Evolutionary conservation across 2,113 vertebrate genomes (phyloP).

Genomic region (Erythrocercus mccallii): DNA sequence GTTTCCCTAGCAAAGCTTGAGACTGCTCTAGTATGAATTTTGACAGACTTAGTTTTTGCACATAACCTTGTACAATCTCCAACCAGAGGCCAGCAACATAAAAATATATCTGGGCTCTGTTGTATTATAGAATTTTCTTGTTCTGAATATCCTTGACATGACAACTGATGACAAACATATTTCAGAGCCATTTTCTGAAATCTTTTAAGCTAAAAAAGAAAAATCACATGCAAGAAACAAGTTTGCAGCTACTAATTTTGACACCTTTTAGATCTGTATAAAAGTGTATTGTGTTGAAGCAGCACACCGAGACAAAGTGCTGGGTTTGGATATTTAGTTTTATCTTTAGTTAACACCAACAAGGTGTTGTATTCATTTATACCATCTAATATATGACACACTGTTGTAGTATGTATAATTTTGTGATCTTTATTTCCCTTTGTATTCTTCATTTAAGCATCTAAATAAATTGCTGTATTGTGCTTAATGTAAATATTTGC

Average conservation of each 20-base stretch:
- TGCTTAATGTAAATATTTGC: conserved; percentile 87
- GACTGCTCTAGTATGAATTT: conserved; percentile 88
- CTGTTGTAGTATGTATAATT: conserved; percentile 91
- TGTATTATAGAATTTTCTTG: conserved; percentile 84
- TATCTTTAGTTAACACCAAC: conserved; percentile 80
- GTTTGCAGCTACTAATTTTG: conserved; percentile 83
- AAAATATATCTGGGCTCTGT: conserved; percentile 80
- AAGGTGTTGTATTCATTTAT: conserved; percentile 82
- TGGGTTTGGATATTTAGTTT: conserved; percentile 82
- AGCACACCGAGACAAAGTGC: conserved; percentile 74
- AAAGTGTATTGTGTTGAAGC: conserved; percentile 85
- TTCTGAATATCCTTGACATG: conserved; percentile 81
- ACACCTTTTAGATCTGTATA: conserved; percentile 85
- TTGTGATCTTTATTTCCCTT: conserved; percentile 92
- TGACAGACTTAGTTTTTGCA: conserved; percentile 89
- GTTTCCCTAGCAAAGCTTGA: conserved; percentile 91
- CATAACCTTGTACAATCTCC: conserved; percentile 90
- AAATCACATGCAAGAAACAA: conserved; percentile 78
- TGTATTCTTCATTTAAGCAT: conserved; percentile 92
- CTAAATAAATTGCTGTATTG: conserved; percentile 99
- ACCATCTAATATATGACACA: conserved; percentile 87
- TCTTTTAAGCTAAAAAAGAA: conserved; percentile 78
- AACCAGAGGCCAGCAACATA: conserved; percentile 79
- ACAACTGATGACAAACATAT: conserved; percentile 76
- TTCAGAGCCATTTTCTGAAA: conserved; percentile 81